Base-by-base conservation (phyloP, 1,140 invertebrate genomes). In the Myzus persicae region DNA sequence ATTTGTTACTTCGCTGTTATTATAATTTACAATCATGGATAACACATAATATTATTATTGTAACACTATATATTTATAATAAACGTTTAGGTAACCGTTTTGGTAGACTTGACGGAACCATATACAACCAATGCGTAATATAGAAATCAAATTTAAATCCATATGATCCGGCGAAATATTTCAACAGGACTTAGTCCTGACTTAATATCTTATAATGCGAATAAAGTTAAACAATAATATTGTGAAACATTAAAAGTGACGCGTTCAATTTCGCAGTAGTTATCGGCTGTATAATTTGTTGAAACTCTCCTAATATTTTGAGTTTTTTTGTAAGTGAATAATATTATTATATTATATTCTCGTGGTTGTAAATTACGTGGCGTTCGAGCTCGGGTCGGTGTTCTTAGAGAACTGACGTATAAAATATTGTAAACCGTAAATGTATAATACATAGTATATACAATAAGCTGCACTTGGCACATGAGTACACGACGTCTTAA, bases 401-500 rank as follows among this genome's bases (percentile, higher is more conserved):
- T 76, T 76, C 31, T 76, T 76, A 76, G n/a, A 76, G 59, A 76
- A 76, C 59, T 76, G 59, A 76, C 59, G 31, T n/a, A 76, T 76
- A 76, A 76, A 76, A 76, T 76, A 76, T 76, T 76, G 31, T 76
- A 18, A 76, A 76, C 59, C n/a, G 31, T 76, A 76, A 76, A 76
- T n/a, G 59, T 67, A 24, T 67, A 48, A 48, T 48, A 48, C 48
- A 51, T 22, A 24, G 6, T 24, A 14, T 76, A 76, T 76, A 76
- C 31, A 76, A n/a, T 76, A 76, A n/a, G n/a, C 59, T 76, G 59
- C 31, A 76, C 31, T 76, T 36, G 59, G 59, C 59, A 76, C 14
- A 76, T 14, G 59, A 76, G 59, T 76, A 76, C 31, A 76, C 22
- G 59, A n/a, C 14, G 31, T 36, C 31, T 76, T n/a, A 76, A 76